Percentiles rank a stretch among this genome's conserved stretches.
These are phyloP conservation scores for Ophraella communa DNA, from an alignment of 2,888 invertebrate genomes.

Conservation along the genomic window DNA sequence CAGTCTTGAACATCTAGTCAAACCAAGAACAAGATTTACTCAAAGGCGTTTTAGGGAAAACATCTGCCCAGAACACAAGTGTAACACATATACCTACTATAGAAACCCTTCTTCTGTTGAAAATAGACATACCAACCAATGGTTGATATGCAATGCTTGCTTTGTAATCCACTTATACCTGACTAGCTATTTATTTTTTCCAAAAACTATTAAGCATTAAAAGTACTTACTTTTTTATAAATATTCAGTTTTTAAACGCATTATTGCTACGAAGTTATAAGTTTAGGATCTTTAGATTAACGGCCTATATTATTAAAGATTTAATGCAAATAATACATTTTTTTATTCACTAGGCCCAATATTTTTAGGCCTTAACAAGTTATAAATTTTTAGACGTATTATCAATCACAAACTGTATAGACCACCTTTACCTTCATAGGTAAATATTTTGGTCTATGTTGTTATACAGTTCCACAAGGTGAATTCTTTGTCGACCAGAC, in stretches of 20 bases:
- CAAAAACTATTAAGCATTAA: not conserved
- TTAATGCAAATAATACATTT: not conserved
- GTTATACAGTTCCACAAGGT: not conserved
- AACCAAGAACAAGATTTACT: too few relatives aligned
- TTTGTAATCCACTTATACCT: not conserved
- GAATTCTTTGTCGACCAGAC: not conserved
- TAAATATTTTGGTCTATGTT: not conserved
- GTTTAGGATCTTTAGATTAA: not conserved
- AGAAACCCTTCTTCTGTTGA: too few relatives aligned
- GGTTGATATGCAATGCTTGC: not conserved
- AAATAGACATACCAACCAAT: too few relatives aligned
- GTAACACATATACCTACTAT: too few relatives aligned
- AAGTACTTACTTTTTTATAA: slow-evolving; percentile 14
- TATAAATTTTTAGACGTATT: not conserved
- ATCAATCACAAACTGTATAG: not conserved
- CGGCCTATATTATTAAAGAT: not conserved
- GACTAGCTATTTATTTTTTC: not conserved
- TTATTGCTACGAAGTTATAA: not conserved
- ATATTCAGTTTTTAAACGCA: slow-evolving; percentile 14
- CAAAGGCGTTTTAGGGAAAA: too few relatives aligned
- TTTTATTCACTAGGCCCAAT: not conserved
- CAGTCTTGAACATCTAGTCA: too few relatives aligned
- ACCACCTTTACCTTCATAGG: not conserved
- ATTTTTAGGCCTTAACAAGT: not conserved
- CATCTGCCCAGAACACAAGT: too few relatives aligned